Conservation (phyloP, 1,140 invertebrate genomes). For the Kradibia gibbosae region DNA sequence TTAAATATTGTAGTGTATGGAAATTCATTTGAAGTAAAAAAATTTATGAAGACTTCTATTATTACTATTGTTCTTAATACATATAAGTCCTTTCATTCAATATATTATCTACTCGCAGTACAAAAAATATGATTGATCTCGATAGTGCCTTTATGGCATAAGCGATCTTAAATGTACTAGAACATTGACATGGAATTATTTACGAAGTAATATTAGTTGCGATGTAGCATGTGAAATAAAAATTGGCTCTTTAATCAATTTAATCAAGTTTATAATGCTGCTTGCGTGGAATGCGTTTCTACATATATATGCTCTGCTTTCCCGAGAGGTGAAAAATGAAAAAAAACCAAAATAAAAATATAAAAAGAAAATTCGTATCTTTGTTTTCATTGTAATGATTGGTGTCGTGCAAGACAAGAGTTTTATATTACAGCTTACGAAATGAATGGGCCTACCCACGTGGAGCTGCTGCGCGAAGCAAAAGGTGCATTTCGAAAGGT, state of each 20-base stretch:
- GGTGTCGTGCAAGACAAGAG: background rate
- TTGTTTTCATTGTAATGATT: background rate
- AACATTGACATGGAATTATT: background rate
- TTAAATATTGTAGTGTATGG: too few relatives aligned
- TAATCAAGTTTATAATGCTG: background rate
- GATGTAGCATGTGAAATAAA: background rate
- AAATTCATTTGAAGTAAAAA: too few relatives aligned
- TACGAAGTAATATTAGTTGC: background rate
- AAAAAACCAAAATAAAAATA: background rate
- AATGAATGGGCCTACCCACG: background rate
- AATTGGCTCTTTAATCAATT: conserved; percentile 2
- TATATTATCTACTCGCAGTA: background rate
- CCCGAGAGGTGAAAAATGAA: background rate
- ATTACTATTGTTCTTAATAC: background rate
- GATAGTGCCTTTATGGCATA: background rate
- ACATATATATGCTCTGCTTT: background rate
- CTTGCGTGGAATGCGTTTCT: background rate
- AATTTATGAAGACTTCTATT: too few relatives aligned
- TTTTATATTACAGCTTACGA: conserved; percentile 11
- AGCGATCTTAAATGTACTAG: background rate
- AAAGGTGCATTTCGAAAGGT: conserved; percentile 13
- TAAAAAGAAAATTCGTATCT: background rate
- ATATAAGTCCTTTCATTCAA: background rate
- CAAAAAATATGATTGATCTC: background rate
- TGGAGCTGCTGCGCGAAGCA: background rate